Conservation (phyloP, 2,113 vertebrate genomes). For the Chelonoidis abingdonii region DNA sequence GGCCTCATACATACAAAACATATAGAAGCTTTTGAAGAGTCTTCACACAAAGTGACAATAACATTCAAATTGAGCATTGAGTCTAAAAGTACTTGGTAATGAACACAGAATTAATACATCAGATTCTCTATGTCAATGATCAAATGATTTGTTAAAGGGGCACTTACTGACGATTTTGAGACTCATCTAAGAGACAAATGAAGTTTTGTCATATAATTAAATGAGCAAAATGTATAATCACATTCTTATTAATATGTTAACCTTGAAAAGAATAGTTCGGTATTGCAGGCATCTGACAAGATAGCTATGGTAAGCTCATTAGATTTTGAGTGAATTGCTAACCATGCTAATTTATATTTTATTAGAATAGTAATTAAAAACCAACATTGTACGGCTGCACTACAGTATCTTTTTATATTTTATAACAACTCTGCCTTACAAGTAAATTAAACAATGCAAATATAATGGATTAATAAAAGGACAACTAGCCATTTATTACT, state of each 20-base stretch:
- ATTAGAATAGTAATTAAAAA: slow-evolving; percentile 81
- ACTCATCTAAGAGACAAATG: slow-evolving; percentile 66
- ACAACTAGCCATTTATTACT: slow-evolving; percentile 60
- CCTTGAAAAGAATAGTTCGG: slow-evolving; percentile 72
- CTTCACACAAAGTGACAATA: not conserved
- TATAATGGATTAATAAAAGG: slow-evolving; percentile 66
- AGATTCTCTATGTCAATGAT: slow-evolving; percentile 27
- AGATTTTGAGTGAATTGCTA: slow-evolving; percentile 77
- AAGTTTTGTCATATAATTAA: slow-evolving; percentile 74
- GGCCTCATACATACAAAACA: not conserved
- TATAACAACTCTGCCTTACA: slow-evolving; percentile 66
- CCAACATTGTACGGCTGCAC: slow-evolving; percentile 54
- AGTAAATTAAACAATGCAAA: slow-evolving; percentile 70
- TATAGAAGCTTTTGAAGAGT: not conserved
- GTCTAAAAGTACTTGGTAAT: slow-evolving; percentile 31
- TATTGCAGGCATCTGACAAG: slow-evolving; percentile 60
- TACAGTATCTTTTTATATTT: slow-evolving; percentile 67
- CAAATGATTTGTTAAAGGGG: slow-evolving; percentile 45
- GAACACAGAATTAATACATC: slow-evolving; percentile 54
- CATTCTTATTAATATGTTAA: slow-evolving; percentile 78
- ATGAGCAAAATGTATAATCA: slow-evolving; percentile 66
- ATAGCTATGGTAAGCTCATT: slow-evolving; percentile 79
- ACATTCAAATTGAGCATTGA: slow-evolving; percentile 8
- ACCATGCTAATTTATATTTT: slow-evolving; percentile 81
- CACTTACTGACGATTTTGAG: slow-evolving; percentile 51